Evolutionary conservation across 2,113 vertebrate species (phyloP).

Genomic region (Aix galericulata): DNA sequence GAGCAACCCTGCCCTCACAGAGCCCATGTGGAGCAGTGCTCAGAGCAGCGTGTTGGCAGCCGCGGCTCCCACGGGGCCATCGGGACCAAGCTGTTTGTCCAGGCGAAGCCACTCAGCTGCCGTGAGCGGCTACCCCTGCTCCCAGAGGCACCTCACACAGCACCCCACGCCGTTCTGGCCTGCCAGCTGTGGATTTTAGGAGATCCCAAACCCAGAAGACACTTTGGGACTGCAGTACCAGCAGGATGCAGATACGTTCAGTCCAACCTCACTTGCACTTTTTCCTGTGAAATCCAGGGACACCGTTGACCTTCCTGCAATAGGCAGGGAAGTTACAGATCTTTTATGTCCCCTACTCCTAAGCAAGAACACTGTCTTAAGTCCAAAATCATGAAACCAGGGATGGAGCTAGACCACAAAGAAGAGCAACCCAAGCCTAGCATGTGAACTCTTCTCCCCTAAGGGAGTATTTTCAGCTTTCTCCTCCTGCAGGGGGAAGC

Average conservation of each 20-base stretch:
- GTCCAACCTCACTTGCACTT: not conserved
- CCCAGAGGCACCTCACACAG: not conserved
- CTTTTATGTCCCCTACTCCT: not conserved
- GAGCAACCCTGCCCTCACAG: no score
- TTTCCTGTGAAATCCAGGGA: not conserved
- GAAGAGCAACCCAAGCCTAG: not conserved
- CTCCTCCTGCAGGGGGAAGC: not conserved
- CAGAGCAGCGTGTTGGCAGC: no score
- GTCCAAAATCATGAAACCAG: not conserved
- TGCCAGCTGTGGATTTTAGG: not conserved
- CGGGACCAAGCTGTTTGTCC: no score
- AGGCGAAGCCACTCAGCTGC: not conserved
- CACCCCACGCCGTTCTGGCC: not conserved
- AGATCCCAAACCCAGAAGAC: not conserved
- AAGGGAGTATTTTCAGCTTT: not conserved
- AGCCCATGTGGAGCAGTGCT: no score
- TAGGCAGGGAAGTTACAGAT: not conserved
- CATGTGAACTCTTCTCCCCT: not conserved
- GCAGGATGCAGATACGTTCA: not conserved
- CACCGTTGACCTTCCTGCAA: accelerated
- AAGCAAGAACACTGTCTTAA: not conserved
- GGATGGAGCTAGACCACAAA: not conserved
- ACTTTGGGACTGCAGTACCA: not conserved
- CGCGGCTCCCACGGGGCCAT: not conserved
- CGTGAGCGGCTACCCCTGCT: not conserved